Evolutionary conservation across 2,113 vertebrate genomes (phyloP), one percentile per base, ranked within the genome.

Genomic region (Oreochromis spilurus): DNA sequence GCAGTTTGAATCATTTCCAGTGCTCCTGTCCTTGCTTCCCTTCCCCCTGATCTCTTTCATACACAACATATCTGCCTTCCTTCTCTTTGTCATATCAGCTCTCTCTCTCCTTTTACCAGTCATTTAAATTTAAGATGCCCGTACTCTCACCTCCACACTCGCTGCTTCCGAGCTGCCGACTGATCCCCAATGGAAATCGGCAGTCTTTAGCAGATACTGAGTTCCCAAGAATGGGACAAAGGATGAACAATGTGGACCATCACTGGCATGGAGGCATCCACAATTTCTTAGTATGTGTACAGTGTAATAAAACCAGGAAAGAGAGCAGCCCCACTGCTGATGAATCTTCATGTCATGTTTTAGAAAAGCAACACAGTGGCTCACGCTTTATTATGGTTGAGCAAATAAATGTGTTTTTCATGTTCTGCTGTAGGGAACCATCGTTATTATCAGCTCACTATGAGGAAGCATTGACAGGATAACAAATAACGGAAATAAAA

Each of bases 401-500:
- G 31, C 53, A 55, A 83, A 50, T 72, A 3, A 87, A 88, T 90
- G 77, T 77, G 80, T 79, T 89, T 84, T 81, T 84, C 72, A 54
- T 89, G 72, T 70, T 11, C 48, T 67, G 58, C 31, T 81, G 26
- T 88, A 75, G 84, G 50, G 13, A 40, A 60, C 38, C 78, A 9
- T 7, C 8, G 16, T 13, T 70, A 7, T 78, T 79, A 84, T 67
- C 52, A 19, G 26, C 80, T 10, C 48, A 77, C 62, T 45, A 13
- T 19, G 54, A 31, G 40, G 40, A 34, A n/a, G 29, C 60, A 55
- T 79, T 62, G 29, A 80, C 38, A 81, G 53, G 65, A 40, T 57
- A 85, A 75, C 83, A 89, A 53, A 75, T 90, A 45, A 90, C 55
- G 58, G 40, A 88, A 92, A 89, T 83, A 19, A 40, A 87, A 67